phyloP scores from a whole-genome alignment of 2,113 vertebrate species.

The Hystrix brachyura region DNA sequence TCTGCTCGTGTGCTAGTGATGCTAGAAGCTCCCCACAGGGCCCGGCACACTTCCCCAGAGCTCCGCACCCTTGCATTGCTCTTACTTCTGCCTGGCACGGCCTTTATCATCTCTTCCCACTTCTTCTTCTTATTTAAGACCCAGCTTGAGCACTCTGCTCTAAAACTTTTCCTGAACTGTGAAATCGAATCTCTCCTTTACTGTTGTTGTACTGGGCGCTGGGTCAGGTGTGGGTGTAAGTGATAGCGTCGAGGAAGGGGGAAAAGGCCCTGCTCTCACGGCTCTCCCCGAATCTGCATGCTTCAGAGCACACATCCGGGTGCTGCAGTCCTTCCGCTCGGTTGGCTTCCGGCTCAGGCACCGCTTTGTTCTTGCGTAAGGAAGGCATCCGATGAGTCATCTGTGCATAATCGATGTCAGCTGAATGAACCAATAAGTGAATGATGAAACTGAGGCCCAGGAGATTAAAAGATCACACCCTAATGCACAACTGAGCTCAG shows the following conservation, averaged over 20 bases:
- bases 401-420: neutral
- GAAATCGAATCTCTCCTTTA: neutral
- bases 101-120: neutral
- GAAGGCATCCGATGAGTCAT: neutral
- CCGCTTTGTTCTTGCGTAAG: neutral
- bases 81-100: neutral
- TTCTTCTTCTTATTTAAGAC: neutral
- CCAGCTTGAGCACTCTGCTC: neutral
- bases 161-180: neutral
- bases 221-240: no score
- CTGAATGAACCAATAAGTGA: neutral
- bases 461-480: neutral
- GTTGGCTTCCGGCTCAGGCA: neutral
- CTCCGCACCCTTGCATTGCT: neutral
- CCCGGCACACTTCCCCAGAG: neutral
- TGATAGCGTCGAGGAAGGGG: neutral
- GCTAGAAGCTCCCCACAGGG: rapidly evolving
- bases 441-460: neutral
- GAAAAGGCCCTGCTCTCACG: rapidly evolving
- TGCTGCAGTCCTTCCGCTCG: neutral
- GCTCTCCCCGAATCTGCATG: neutral
- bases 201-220: neutral
- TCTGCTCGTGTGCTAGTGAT: no score
- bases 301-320: rapidly evolving
- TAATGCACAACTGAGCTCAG: neutral